Evolutionary conservation across 2,113 vertebrate species (phyloP).

Genomic region (Centropus bengalensis): DNA sequence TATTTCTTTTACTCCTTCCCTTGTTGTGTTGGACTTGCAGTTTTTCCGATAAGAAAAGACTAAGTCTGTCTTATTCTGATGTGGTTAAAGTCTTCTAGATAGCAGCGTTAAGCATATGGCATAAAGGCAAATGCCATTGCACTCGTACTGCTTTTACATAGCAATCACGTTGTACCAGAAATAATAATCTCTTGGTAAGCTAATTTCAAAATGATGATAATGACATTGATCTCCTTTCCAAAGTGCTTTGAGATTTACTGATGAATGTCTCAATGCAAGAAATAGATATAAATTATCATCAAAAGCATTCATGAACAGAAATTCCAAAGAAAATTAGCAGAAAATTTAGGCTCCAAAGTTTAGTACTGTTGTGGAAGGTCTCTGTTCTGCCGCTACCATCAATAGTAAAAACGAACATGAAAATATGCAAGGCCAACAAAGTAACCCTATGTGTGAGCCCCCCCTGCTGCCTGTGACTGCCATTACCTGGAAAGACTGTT

Average conservation of each 20-base stretch:
- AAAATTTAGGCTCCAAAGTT: slow-evolving; percentile 38
- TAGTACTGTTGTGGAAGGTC: slow-evolving; percentile 4
- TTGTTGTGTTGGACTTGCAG: neutral
- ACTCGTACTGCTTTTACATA: slow-evolving; percentile 33
- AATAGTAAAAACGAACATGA: neutral
- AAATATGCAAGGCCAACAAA: neutral
- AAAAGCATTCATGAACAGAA: slow-evolving; percentile 54
- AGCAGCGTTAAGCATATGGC: neutral
- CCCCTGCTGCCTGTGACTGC: slow-evolving; percentile 54
- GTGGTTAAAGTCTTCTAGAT: slow-evolving; percentile 5
- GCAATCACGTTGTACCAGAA: slow-evolving; percentile 51
- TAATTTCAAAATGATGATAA: slow-evolving; percentile 68
- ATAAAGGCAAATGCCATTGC: slow-evolving; percentile 44
- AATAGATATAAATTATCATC: slow-evolving; percentile 65
- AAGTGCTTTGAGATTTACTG: slow-evolving; percentile 62
- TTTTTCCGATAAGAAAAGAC: neutral
- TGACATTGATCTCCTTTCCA: slow-evolving; percentile 64
- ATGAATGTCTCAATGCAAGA: slow-evolving; percentile 53
- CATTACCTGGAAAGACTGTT: neutral
- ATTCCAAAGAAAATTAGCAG: slow-evolving; percentile 45
- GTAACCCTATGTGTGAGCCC: slow-evolving; percentile 60
- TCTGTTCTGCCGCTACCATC: slow-evolving; percentile 19
- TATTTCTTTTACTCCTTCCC: neutral
- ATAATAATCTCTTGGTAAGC: slow-evolving; percentile 65
- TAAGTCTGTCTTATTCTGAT: neutral